Evolutionary conservation across 2,888 invertebrate species (phyloP).

Genomic region (Neuroscelio doddi): DNA sequence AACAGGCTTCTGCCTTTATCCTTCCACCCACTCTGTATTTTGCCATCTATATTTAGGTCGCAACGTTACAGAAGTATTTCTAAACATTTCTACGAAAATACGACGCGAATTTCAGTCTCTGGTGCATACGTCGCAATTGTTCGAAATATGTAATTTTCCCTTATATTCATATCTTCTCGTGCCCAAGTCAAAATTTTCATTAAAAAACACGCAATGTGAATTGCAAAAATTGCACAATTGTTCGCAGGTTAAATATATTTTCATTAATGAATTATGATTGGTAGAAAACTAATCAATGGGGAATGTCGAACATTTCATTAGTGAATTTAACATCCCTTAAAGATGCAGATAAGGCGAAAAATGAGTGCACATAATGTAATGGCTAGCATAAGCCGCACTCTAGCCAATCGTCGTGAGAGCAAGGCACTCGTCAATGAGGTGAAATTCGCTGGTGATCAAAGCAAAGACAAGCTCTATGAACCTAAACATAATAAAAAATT

Average conservation of each 20-base stretch:
- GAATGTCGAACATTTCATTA: not conserved
- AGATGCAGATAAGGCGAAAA: slow-evolving; percentile 62
- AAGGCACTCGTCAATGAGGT: slow-evolving; percentile 75
- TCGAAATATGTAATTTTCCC: slow-evolving; percentile 2
- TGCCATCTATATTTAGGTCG: slow-evolving; percentile 22
- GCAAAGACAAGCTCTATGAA: slow-evolving; percentile 83
- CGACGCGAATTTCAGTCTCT: slow-evolving; percentile 14
- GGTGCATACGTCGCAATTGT: not conserved
- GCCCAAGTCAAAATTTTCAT: not conserved
- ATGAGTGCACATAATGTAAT: slow-evolving; percentile 70
- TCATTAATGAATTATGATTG: not conserved
- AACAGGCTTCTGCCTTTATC: slow-evolving; percentile 24
- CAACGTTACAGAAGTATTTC: not conserved
- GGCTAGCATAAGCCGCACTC: slow-evolving; percentile 65
- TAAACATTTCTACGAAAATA: slow-evolving; percentile 21
- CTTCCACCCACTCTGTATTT: slow-evolving; percentile 10
- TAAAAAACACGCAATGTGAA: not conserved
- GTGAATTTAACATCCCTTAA: slow-evolving; percentile 15
- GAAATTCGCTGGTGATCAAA: slow-evolving; percentile 79
- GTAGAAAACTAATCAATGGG: not conserved
- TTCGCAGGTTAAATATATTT: too few relatives aligned
- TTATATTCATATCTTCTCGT: not conserved
- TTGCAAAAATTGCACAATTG: too few relatives aligned
- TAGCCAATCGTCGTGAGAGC: slow-evolving; percentile 62
- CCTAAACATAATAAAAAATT: slow-evolving; percentile 90